Base-by-base conservation (phyloP, 2,113 vertebrate species). In the Trogon melanurus region DNA sequence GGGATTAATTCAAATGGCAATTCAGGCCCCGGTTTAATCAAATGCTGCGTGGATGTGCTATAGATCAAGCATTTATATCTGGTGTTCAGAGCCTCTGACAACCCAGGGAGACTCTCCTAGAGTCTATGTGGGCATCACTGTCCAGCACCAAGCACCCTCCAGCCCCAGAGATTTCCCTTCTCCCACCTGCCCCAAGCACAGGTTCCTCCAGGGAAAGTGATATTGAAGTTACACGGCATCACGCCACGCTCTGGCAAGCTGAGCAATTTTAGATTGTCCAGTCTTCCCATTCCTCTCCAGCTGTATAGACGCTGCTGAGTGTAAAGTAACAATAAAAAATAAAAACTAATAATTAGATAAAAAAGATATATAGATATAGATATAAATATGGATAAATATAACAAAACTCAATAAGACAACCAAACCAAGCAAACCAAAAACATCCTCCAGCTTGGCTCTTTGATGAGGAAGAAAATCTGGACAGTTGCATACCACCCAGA, bases 1-100 rank as follows among this genome's bases (percentile, higher is more conserved):
- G 23, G 70, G 26, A 85, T 82, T 85, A 45, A 89, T 72, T 82
- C 58, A 85, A 69, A 85, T 13, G 21, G 61, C 66, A 75, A 36
- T 47, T 86, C 54, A 53, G 67, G 44, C 48, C 58, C 41, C 1
- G 1, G 44, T 56, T 96, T 82, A 82, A 89, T 73, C 74, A 85
- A 88, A 58, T 13, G 41, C 45, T 72, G 60, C 22, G 5, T 10
- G 60, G 23, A 45, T n/a, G 29, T 57, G 74, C 47, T 75, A 84
- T 19, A 79, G 61, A 89, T 66, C 38, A 75, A 84, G 57, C 5
- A 21, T 54, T 60, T 71, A 56, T 53, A 16, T 15, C 14, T 89
- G 74, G 20, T 13, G 11, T 45, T 32, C 41, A 45, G 48, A 88
- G 19, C 10, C 2, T 57, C 23, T 5, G 1, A 7, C 45, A 32